phyloP scores from a whole-genome alignment of 2,113 vertebrate species.

The Stomatorhinus ivindoensis region DNA sequence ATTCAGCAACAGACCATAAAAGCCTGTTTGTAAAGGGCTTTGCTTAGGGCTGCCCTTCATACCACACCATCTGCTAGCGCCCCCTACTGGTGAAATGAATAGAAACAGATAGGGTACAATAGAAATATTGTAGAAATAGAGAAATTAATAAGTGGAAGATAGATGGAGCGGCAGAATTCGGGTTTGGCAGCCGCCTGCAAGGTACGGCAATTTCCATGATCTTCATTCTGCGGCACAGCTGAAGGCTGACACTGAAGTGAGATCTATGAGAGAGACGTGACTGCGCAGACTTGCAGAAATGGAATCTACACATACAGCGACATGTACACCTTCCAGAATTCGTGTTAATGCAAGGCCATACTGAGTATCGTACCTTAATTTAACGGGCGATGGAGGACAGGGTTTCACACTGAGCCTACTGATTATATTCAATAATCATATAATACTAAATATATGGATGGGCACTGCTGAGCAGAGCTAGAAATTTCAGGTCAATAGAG shows the following conservation, averaged over 20 bases:
- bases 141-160: not conserved
- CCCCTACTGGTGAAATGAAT: not conserved
- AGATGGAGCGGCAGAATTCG: not conserved
- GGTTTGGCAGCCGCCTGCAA: not conserved
- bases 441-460: not conserved
- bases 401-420: not conserved
- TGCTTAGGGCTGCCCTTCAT: not conserved
- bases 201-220: not conserved
- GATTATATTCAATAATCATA: not conserved
- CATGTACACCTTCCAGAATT: not conserved
- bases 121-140: not conserved
- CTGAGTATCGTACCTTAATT: not conserved
- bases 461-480: not conserved
- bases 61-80: not conserved
- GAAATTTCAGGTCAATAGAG: no score
- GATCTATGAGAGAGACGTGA: not conserved
- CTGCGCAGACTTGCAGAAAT: not conserved
- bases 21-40: not conserved
- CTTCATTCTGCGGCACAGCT: not conserved
- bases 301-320: not conserved
- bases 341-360: not conserved
- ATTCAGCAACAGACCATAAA: not conserved
- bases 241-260: not conserved
- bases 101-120: not conserved
- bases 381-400: not conserved